A percentile compares a stretch with the other conserved stretches of the same genome.
phyloP scores from a whole-genome alignment of 2,113 vertebrate species.

The Pavo muticus region DNA sequence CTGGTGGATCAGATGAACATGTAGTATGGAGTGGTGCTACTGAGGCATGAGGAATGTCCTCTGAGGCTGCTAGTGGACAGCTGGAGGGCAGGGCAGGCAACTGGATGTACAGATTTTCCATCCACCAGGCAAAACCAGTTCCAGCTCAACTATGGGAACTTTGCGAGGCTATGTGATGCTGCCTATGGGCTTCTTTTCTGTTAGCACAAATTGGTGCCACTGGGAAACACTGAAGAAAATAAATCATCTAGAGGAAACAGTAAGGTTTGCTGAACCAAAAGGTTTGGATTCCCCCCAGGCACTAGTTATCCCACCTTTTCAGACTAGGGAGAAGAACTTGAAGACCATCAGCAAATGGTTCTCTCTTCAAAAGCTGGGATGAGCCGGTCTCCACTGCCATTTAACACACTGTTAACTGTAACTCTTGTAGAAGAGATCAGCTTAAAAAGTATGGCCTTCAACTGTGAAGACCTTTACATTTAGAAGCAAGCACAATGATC shows the following conservation, averaged over 20 bases:
- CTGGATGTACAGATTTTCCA: accelerated
- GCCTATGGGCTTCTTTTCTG: not conserved
- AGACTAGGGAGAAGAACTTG: not conserved
- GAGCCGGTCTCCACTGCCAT: not conserved
- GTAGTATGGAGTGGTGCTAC: not conserved
- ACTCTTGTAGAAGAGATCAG: not conserved
- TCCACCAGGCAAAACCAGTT: not conserved
- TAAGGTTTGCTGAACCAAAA: not conserved
- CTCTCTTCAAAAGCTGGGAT: not conserved
- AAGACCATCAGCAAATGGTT: not conserved
- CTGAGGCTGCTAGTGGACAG: not conserved
- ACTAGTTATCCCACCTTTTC: not conserved
- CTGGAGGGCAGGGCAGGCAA: not conserved
- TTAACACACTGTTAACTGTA: not conserved
- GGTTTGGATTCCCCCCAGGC: not conserved
- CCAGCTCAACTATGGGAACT: not conserved
- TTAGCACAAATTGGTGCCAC: not conserved
- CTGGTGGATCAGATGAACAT: not conserved
- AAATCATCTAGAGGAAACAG: not conserved
- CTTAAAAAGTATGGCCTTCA: not conserved
- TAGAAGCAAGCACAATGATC: not conserved
- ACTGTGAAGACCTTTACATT: not conserved
- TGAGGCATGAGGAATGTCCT: not conserved
- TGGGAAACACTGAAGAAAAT: not conserved
- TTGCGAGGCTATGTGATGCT: accelerated